These are phyloP conservation scores for Pocillopora verrucosa DNA, from an alignment of 64 coral and sea anemone genomes.

Conservation along the genomic window DNA sequence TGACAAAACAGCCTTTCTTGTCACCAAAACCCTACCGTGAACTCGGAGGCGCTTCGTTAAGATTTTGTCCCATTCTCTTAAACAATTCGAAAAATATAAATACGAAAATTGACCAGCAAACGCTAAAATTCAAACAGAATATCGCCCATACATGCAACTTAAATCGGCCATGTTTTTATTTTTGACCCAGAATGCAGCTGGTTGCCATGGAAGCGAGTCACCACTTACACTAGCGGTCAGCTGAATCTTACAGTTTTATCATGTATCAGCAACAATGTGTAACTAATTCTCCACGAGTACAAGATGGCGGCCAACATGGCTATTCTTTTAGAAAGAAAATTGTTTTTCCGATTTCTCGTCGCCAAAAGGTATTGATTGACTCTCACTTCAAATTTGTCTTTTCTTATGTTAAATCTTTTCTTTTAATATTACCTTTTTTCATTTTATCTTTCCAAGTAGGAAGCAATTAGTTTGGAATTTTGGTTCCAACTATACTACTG, in stretches of 20 bases:
- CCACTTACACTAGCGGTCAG: neutral
- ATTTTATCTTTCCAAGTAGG: neutral
- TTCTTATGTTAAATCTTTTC: neutral
- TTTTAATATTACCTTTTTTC: neutral
- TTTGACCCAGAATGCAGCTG: constrained; percentile 17
- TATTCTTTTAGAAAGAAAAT: neutral
- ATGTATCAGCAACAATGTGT: constrained; percentile 3
- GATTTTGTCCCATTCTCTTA: constrained; percentile 64
- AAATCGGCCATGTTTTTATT: constrained; percentile 11
- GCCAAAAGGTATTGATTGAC: neutral
- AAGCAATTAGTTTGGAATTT: neutral
- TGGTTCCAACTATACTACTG: constrained; percentile 3
- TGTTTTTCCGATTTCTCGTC: neutral
- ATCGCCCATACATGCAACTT: neutral
- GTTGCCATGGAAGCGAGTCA: constrained; percentile 13
- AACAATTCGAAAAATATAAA: neutral
- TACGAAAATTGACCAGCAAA: neutral
- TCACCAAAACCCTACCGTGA: constrained; percentile 30
- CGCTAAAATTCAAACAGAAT: neutral
- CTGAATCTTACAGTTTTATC: neutral
- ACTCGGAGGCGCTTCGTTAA: constrained; percentile 29
- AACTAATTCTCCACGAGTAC: neutral
- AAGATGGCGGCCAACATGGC: constrained; percentile 71
- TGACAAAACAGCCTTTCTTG: too few species aligned
- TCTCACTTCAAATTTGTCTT: neutral